These are phyloP conservation scores for Anas platyrhynchos DNA, from an alignment of 2,113 vertebrate species.

Conservation along the genomic window DNA sequence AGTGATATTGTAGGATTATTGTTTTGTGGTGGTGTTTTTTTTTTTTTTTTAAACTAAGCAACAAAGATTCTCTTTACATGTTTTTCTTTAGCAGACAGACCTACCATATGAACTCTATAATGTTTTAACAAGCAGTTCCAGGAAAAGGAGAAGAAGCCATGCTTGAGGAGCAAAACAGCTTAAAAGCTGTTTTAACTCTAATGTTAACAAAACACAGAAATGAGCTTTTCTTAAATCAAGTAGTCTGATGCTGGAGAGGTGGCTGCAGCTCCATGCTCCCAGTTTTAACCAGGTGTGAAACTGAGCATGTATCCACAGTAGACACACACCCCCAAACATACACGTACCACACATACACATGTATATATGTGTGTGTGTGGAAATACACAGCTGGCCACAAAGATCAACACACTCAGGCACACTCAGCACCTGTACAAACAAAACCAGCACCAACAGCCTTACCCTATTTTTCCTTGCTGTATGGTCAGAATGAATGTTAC, in stretches of 20 bases:
- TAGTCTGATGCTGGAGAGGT: neutral
- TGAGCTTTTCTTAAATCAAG: neutral
- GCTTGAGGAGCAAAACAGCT: neutral
- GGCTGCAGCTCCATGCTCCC: neutral
- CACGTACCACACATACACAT: neutral
- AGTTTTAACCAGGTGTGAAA: neutral
- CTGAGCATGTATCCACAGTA: too few species aligned
- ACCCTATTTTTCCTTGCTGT: neutral
- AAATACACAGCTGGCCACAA: neutral
- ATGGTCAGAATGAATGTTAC: neutral
- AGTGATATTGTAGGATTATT: neutral
- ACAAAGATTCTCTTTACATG: neutral
- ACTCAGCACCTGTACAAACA: neutral
- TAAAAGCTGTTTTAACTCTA: neutral
- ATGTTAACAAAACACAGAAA: neutral
- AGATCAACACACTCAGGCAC: neutral
- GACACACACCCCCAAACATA: too few species aligned
- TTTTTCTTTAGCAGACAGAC: neutral
- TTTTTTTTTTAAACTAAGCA: neutral
- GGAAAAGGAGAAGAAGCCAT: neutral
- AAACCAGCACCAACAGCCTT: neutral
- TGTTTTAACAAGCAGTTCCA: neutral
- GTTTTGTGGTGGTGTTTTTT: neutral
- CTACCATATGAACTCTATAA: neutral
- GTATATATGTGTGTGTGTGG: too few species aligned